A percentile compares a stretch with the other conserved stretches of the same genome.
phyloP scores from a whole-genome alignment of 2,797 vertebrate genomes.

The Brachyalestes nurse region DNA sequence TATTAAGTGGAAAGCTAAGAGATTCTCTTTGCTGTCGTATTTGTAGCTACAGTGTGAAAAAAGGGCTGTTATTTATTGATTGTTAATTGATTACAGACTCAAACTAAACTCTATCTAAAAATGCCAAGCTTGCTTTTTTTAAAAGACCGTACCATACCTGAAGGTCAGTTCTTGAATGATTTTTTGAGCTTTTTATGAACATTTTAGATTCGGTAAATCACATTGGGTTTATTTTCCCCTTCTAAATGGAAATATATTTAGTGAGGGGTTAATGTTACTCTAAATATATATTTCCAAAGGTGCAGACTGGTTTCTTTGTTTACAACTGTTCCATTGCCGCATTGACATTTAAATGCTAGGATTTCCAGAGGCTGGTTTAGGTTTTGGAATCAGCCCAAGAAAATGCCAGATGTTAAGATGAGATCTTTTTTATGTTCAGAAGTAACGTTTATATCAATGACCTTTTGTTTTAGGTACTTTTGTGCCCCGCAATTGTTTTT shows the following conservation, averaged over 20 bases:
- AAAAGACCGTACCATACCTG: background rate
- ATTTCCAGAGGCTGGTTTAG: slow-evolving; percentile 13
- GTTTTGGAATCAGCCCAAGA: background rate
- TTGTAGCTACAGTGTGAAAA: no score
- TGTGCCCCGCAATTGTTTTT: background rate
- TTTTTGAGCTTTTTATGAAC: no score
- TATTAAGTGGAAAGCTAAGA: no score
- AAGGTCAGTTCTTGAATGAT: background rate
- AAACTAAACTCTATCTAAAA: no score
- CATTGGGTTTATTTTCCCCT: background rate
- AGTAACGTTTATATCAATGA: slow-evolving; percentile 9
- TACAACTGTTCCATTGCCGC: background rate
- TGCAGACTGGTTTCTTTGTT: background rate
- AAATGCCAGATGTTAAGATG: background rate
- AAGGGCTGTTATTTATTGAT: no score
- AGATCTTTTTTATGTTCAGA: background rate
- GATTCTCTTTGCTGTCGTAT: no score
- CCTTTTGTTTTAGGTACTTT: slow-evolving; percentile 14
- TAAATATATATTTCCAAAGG: background rate
- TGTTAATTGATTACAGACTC: no score
- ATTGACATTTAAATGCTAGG: slow-evolving; percentile 17
- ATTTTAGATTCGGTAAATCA: background rate
- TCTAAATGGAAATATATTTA: background rate
- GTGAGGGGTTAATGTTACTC: background rate
- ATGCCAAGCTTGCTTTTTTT: no score